Evolutionary conservation across 1,140 invertebrate genomes (phyloP).

Genomic region (Arctopsyche grandis): DNA sequence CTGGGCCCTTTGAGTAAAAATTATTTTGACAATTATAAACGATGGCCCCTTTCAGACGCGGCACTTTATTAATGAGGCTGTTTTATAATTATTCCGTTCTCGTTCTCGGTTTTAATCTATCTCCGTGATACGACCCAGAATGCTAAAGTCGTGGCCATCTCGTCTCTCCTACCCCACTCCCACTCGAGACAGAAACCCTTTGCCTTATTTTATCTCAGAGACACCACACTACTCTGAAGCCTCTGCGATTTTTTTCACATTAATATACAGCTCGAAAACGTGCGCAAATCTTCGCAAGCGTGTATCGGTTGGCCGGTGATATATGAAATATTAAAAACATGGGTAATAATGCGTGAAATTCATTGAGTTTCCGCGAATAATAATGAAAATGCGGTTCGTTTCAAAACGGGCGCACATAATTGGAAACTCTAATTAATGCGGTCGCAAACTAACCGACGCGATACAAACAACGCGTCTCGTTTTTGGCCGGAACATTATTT

Average conservation of each 20-base stretch:
- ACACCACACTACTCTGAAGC: not conserved
- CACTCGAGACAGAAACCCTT: constrained; percentile 16
- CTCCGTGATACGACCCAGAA: constrained; percentile 30
- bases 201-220: not conserved
- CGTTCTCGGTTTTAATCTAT: constrained; percentile 40
- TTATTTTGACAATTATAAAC: constrained; percentile 35
- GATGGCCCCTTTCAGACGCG: constrained; percentile 20
- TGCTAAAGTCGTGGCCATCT: constrained; percentile 20
- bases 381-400: not conserved
- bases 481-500: not conserved
- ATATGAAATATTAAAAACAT: not conserved
- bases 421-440: constrained; percentile 12
- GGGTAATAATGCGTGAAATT: not conserved
- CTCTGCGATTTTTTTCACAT: not conserved
- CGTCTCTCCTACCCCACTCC: not conserved
- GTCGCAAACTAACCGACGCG: not conserved
- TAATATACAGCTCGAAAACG: not conserved
- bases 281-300: not conserved
- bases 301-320: not conserved
- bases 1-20: not conserved
- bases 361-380: not conserved
- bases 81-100: constrained; percentile 41
- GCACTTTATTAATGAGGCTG: constrained; percentile 39
- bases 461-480: not conserved
- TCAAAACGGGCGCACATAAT: not conserved